Evolutionary conservation across 1,140 invertebrate species (phyloP), one percentile per base, ranked within the genome.

Genomic region (Calliphora vicina): DNA sequence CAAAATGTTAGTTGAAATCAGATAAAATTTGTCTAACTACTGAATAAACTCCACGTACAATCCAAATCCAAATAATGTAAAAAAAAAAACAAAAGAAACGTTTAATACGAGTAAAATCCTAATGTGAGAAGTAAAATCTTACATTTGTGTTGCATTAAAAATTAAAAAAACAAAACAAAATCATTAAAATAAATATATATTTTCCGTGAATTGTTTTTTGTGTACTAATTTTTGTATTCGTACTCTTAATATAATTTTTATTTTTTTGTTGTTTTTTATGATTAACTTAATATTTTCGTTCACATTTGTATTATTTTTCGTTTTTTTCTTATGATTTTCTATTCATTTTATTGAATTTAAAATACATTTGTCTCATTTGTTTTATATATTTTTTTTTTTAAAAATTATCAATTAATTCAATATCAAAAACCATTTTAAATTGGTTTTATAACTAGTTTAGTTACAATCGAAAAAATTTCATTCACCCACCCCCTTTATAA

Each of bases 181-280:
- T 67, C 20, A 67, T 5, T 20, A 20, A 42, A 45, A 25, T 23
- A 43, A 43, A 78, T 78, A 78, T 78, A 78, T 78, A 78, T 78
- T 78, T 78, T 78, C 35, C 35, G 42, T 43, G 23, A 82, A 82
- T 72, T 72, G 71, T 82, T 67, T 72, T 71, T 82, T 72, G 81
- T 67, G 61, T 72, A 82, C 71, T 82, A 67, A 71, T 78, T 23
- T 35, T 78, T 43, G 35, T 76, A 76, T 76, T 76, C 73, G 73
- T 76, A 42, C 74, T 20, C 35, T 45, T 78, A 43, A 43, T 42
- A 6, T 12, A 45, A 43, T 78, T 43, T 43, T 78, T 76, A 8
- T 13, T 76, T 78, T 45, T 42, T 43, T 78, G 61, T 67, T 50
- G 17, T 50, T 13, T 50, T 50, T 50, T 15, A 50, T 50, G 12